Evolutionary conservation across 2,113 vertebrate species (phyloP).

Genomic region (Aviceda subcristata): DNA sequence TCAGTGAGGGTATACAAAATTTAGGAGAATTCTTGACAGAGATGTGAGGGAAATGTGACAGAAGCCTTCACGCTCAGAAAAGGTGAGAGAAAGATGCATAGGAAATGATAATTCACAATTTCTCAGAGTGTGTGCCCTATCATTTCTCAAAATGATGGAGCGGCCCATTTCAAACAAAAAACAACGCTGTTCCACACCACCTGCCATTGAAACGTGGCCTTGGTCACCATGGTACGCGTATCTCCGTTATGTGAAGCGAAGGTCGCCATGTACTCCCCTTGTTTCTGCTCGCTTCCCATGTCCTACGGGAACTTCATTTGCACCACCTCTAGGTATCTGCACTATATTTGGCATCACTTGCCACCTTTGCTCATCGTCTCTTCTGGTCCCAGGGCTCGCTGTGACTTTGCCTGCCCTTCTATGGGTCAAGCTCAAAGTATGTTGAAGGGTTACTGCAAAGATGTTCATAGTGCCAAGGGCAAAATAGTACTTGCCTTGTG

Average conservation of each 20-base stretch:
- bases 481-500: background rate
- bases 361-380: background rate
- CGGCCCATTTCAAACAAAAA: background rate
- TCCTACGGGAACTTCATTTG: background rate
- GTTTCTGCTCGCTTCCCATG: background rate
- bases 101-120: background rate
- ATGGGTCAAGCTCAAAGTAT: rapidly evolving
- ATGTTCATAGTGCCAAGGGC: background rate
- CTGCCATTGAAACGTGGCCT: background rate
- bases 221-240: background rate
- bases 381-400: background rate
- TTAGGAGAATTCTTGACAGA: background rate
- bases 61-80: background rate
- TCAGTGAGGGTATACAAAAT: background rate
- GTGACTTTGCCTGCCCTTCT: background rate
- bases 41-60: background rate
- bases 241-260: background rate
- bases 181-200: rapidly evolving
- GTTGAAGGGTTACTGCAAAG: background rate
- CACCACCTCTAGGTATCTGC: background rate
- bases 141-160: background rate
- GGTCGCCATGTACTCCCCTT: rapidly evolving
- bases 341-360: background rate
- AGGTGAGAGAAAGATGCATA: background rate
- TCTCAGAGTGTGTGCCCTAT: background rate